Conservation (phyloP, 2,888 invertebrate species). For the Nemotelus pantherinus region DNA sequence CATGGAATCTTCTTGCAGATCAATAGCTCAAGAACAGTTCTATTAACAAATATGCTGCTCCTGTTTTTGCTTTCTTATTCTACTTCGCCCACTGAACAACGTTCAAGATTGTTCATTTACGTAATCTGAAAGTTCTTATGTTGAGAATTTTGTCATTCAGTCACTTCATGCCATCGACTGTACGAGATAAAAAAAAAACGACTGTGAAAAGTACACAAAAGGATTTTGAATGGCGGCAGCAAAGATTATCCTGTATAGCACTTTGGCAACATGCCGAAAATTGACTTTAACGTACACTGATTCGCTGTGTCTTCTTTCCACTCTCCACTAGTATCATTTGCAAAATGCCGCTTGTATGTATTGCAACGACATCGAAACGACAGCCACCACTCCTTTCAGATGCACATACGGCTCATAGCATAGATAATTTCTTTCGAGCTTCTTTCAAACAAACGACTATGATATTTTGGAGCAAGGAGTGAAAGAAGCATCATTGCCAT, state of each 20-base stretch:
- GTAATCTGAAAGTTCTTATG: conserved; percentile 19
- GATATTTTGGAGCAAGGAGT: not conserved
- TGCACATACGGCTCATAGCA: too few relatives aligned
- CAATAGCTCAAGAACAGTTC: too few relatives aligned
- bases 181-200: conserved; percentile 2
- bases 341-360: too few relatives aligned
- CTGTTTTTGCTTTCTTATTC: too few relatives aligned
- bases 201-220: conserved; percentile 22
- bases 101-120: conserved; percentile 12
- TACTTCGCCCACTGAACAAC: too few relatives aligned
- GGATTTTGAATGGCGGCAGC: conserved; percentile 36
- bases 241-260: conserved; percentile 39
- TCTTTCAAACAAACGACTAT: not conserved
- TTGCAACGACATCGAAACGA: too few relatives aligned
- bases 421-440: too few relatives aligned
- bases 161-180: not conserved
- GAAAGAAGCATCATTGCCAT: conserved; percentile 5
- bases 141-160: conserved; percentile 14
- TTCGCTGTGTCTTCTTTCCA: not conserved
- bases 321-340: not conserved
- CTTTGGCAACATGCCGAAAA: conserved; percentile 40
- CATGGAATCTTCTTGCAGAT: too few relatives aligned
- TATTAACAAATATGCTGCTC: too few relatives aligned
- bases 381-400: too few relatives aligned
- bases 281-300: conserved; percentile 21